A percentile compares a stretch with the other conserved stretches of the same genome.
These are phyloP conservation scores for Corythaeola cristata DNA, from an alignment of 2,113 vertebrate genomes.

Conservation along the genomic window DNA sequence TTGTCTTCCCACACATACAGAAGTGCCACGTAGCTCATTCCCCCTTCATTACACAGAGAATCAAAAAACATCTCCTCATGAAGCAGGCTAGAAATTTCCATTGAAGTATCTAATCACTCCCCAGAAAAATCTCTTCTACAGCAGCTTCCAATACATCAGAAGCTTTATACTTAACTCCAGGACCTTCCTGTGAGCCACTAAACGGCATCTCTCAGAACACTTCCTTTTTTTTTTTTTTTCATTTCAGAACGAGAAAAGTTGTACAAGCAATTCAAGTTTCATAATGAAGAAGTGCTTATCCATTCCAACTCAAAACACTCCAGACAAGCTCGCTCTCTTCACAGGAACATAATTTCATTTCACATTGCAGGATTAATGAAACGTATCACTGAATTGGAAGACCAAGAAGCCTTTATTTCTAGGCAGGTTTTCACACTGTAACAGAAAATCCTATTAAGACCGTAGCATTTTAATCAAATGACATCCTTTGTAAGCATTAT, in stretches of 20 bases:
- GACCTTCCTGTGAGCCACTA: neutral
- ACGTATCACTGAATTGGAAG: neutral
- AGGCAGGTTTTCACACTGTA: neutral
- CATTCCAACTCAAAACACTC: neutral
- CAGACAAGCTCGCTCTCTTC: neutral
- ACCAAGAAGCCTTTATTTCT: neutral
- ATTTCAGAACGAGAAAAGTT: neutral
- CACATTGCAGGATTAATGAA: neutral
- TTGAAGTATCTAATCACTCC: neutral
- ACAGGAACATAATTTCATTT: neutral
- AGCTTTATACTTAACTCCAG: neutral
- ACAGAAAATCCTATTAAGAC: neutral
- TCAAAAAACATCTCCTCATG: neutral
- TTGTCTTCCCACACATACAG: neutral
- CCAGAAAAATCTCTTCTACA: neutral
- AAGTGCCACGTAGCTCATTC: neutral
- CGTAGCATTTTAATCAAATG: neutral
- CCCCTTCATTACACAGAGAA: neutral
- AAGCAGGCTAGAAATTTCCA: neutral
- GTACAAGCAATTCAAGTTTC: neutral
- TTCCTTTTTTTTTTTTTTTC: neutral
- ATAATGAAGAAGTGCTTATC: slow-evolving; percentile 1
- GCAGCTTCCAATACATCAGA: neutral
- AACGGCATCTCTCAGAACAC: neutral
- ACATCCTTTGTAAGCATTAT: neutral